Evolutionary conservation across 2,888 invertebrate genomes (phyloP).

Genomic region (Malacosoma neustria): DNA sequence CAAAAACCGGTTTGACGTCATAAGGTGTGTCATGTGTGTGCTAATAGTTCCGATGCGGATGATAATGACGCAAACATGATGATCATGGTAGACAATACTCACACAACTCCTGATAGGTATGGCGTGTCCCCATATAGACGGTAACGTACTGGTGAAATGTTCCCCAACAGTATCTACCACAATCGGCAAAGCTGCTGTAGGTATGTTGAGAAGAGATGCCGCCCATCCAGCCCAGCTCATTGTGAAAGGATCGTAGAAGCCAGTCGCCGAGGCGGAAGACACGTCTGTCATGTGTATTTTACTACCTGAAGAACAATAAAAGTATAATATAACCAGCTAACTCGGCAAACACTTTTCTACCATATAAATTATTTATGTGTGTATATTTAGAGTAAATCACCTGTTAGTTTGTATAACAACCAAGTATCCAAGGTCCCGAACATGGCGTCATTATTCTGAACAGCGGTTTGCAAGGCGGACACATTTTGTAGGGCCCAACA

Average conservation of each 20-base stretch:
- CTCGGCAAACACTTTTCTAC: neutral
- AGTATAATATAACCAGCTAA: neutral
- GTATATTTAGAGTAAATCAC: slow-evolving; percentile 22
- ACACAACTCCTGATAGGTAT: slow-evolving; percentile 88
- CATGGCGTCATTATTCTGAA: slow-evolving; percentile 78
- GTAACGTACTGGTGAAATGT: slow-evolving; percentile 80
- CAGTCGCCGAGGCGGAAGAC: slow-evolving; percentile 94
- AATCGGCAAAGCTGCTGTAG: slow-evolving; percentile 83
- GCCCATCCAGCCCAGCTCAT: slow-evolving; percentile 88
- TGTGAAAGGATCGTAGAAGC: slow-evolving; percentile 94
- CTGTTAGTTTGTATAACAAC: slow-evolving; percentile 88
- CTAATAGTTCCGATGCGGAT: too few relatives aligned
- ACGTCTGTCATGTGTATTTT: slow-evolving; percentile 86
- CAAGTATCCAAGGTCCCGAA: slow-evolving; percentile 96
- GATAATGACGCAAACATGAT: too few relatives aligned
- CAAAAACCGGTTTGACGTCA: too few relatives aligned
- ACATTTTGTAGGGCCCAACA: slow-evolving; percentile 86
- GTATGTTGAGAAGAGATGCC: slow-evolving; percentile 81
- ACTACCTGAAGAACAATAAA: slow-evolving; percentile 34
- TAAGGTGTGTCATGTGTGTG: too few relatives aligned
- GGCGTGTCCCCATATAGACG: slow-evolving; percentile 81
- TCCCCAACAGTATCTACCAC: slow-evolving; percentile 85
- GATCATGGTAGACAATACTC: too few relatives aligned
- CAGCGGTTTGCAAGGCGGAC: slow-evolving; percentile 78
- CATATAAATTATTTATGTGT: too few relatives aligned